These are phyloP conservation scores for Yoshiicerus persimilis DNA, from an alignment of 1,140 invertebrate genomes.

Conservation along the genomic window DNA sequence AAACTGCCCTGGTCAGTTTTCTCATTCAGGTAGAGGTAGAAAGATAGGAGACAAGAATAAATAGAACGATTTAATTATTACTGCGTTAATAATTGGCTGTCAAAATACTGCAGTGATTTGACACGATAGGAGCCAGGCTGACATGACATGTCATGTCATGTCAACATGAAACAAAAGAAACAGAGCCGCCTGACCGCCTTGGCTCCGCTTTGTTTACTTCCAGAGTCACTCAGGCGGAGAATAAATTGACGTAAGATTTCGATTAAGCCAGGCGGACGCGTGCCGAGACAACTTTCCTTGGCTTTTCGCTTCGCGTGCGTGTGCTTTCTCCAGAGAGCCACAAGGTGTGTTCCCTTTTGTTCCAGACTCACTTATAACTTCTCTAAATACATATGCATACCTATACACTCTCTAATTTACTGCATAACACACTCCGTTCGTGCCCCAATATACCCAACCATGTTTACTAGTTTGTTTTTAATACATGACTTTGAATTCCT, in stretches of 20 bases:
- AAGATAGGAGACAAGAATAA: not conserved
- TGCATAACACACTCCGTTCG: not conserved
- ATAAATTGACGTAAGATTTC: constrained; percentile 22
- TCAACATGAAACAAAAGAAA: not conserved
- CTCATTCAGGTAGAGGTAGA: not conserved
- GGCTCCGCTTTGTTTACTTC: constrained; percentile 8
- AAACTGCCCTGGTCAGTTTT: not conserved
- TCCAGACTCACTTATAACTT: not conserved
- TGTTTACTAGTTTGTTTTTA: not conserved
- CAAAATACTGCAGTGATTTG: constrained; percentile 20
- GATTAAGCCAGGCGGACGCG: not conserved
- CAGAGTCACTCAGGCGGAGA: constrained; percentile 1
- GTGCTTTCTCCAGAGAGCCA: not conserved
- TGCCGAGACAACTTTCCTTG: constrained; percentile 20
- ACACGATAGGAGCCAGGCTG: not conserved
- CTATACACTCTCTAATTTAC: not conserved
- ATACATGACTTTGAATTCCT: constrained; percentile 4
- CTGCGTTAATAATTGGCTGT: constrained; percentile 16
- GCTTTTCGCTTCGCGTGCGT: not conserved
- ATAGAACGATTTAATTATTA: constrained; percentile 17
- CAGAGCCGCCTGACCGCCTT: not conserved
- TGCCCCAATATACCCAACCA: not conserved
- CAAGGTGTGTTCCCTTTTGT: not conserved
- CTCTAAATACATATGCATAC: not conserved
- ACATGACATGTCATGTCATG: constrained; percentile 4